Evolutionary conservation across 2,113 vertebrate species (phyloP).

Genomic region (Indri indri): DNA sequence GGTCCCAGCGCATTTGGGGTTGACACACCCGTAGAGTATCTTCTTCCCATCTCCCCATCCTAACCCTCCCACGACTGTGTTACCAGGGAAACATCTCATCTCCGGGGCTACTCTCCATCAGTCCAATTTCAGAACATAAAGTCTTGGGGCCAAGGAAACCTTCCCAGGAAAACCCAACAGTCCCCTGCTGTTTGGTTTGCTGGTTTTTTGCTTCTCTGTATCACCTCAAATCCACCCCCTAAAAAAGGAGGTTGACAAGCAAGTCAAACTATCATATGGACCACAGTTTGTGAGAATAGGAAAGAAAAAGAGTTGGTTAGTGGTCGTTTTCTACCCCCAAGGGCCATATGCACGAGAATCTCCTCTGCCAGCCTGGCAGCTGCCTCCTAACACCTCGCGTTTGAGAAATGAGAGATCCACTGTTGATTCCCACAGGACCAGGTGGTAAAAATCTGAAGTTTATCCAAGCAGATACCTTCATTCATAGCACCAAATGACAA

Average conservation of each 20-base stretch:
- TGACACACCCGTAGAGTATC: background rate
- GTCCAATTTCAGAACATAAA: background rate
- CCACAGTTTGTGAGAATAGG: background rate
- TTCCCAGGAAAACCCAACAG: background rate
- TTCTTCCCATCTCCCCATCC: background rate
- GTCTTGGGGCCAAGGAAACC: background rate
- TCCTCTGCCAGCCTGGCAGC: background rate
- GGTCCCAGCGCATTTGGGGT: background rate
- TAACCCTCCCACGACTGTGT: background rate
- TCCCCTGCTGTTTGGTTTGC: background rate
- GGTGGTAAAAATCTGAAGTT: background rate
- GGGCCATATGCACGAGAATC: background rate
- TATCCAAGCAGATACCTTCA: conserved; percentile 28
- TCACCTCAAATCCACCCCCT: background rate
- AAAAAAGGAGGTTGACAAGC: background rate
- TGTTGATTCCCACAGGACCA: conserved; percentile 37
- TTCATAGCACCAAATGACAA: background rate
- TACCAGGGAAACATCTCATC: background rate
- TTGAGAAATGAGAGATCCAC: conserved; percentile 24
- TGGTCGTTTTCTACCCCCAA: background rate
- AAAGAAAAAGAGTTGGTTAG: background rate
- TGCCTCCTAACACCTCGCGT: background rate
- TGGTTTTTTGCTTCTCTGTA: background rate
- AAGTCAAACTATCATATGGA: background rate
- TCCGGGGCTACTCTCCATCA: background rate